These are phyloP conservation scores for Campoletis raptor DNA, from an alignment of 2,888 invertebrate species.

Conservation along the genomic window DNA sequence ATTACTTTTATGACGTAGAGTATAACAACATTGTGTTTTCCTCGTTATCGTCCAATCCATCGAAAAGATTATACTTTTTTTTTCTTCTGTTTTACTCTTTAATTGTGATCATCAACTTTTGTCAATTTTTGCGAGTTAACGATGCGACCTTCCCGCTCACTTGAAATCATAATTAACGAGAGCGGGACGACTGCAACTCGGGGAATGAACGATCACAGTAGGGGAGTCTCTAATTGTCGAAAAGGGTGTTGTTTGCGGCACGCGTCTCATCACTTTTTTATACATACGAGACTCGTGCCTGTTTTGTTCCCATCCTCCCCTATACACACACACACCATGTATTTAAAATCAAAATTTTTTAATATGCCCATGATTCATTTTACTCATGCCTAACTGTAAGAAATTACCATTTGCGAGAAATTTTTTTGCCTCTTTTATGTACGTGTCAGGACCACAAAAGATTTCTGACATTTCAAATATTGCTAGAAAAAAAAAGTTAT, in stretches of 20 bases:
- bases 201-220: constrained; percentile 21
- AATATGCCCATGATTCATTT: background rate
- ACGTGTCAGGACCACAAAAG: background rate
- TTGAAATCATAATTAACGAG: constrained; percentile 55
- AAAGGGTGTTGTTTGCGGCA: constrained; percentile 57
- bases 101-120: constrained; percentile 58
- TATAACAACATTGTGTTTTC: background rate
- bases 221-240: constrained; percentile 53
- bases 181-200: constrained; percentile 3
- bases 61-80: background rate
- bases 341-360: background rate
- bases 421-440: background rate
- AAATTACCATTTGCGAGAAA: background rate
- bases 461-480: background rate
- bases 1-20: background rate
- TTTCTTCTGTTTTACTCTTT: background rate
- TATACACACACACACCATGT: background rate
- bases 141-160: constrained; percentile 42
- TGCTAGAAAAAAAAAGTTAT: background rate
- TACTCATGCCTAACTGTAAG: background rate
- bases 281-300: constrained; percentile 43
- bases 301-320: constrained; percentile 30
- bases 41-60: background rate
- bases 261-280: constrained; percentile 47
- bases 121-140: constrained; percentile 52